phyloP scores from a whole-genome alignment of 2,797 vertebrate genomes.

The Neosilurus mollespiculum region DNA sequence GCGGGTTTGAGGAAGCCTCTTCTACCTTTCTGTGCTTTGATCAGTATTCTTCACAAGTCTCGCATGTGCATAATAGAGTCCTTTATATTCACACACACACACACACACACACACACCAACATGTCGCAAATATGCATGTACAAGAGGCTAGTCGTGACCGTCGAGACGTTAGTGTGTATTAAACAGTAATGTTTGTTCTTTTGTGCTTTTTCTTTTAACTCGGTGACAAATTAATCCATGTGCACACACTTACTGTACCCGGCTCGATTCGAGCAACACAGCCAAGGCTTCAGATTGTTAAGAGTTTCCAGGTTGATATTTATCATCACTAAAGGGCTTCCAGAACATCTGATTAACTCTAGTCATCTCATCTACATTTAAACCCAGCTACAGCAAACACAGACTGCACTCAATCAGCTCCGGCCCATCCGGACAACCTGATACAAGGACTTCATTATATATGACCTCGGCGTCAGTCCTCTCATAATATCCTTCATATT shows the following conservation, averaged over 20 bases:
- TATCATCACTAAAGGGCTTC: not conserved
- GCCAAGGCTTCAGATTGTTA: constrained; percentile 1
- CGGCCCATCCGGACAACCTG: constrained; percentile 3
- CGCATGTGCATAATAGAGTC: constrained; percentile 29
- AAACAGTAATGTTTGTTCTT: not conserved
- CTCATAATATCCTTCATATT: not conserved
- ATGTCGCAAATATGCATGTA: constrained; percentile 22
- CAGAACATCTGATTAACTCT: not conserved
- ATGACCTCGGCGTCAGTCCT: not conserved
- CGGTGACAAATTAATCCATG: not conserved
- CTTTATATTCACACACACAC: constrained; percentile 7
- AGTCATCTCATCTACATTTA: constrained; percentile 10
- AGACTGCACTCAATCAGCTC: constrained; percentile 28
- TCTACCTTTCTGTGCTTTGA: constrained; percentile 33
- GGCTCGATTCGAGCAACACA: not conserved
- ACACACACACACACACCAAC: not conserved
- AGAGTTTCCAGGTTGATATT: not conserved
- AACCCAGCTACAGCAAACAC: not conserved
- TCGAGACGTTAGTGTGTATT: constrained; percentile 5
- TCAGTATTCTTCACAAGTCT: constrained; percentile 46
- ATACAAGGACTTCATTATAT: not conserved
- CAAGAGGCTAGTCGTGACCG: constrained; percentile 19
- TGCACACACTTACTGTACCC: not conserved
- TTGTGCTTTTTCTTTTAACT: constrained; percentile 12
- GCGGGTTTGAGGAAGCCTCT: constrained; percentile 24